Evolutionary conservation across 1,140 invertebrate species (phyloP), one percentile per base, ranked within the genome.

Genomic region (Eriosoma lanigerum): DNA sequence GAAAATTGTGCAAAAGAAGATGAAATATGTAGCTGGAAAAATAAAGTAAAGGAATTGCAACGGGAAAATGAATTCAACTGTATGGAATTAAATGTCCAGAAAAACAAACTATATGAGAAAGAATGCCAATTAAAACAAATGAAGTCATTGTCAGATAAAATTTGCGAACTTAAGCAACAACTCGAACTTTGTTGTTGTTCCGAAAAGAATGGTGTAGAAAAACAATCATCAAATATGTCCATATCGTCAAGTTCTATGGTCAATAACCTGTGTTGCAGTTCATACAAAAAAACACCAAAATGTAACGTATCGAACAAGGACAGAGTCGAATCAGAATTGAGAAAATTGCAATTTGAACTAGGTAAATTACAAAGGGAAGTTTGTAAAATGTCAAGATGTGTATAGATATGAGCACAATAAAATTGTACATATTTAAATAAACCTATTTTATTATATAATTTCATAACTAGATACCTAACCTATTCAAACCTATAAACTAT

Each of bases 121-220:
- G 58, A 60, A 60, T 60, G 58, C 8, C 58, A 60, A 60, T 15
- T 60, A 60, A 60, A 60, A 24, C 58, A 60, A 29, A 60, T 60
- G 58, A 17, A 15, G 8, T 29, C 26, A 60, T 2, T 60, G 8
- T 60, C 58, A 4, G 58, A 60, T 17, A 60, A 60, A 60, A 60
- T 60, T 60, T 60, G 24, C 17, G 15, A 21, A 1, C 21, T 26
- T 4, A 29, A 17, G 26, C 24, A 60, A 8, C 24, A 60, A 29
- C 3, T 5, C 0, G 56, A 29, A 60, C 13, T 13, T 58, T 58
- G 54, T 58, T 58, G 21, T 24, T n/a, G 24, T 13, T 8, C 56
- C 15, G 15, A 1, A 15, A 21, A 13, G 5, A 26, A 24, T 29
- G 26, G 56, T 26, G 10, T 15, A 15, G 17, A 29, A 2, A 29